Evolutionary conservation across 2,888 invertebrate species (phyloP).

Genomic region (Leptinotarsa peninsularis): DNA sequence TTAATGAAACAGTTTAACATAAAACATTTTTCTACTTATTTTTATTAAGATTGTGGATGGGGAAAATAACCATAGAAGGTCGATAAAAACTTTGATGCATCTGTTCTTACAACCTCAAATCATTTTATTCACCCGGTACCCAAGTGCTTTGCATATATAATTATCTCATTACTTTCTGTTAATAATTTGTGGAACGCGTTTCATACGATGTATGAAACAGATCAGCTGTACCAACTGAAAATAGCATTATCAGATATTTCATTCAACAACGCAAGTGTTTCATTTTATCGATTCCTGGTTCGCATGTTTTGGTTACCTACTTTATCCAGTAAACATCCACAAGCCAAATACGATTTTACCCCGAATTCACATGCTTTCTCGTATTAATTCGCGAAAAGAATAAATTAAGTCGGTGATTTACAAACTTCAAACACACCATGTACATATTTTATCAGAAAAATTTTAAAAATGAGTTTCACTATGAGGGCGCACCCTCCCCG

Average conservation of each 20-base stretch:
- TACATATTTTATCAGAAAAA: conserved; percentile 1
- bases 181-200: no score
- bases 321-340: conserved; percentile 17
- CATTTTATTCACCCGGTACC: no score
- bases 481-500: conserved; percentile 50
- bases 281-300: conserved; percentile 15
- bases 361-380: not conserved
- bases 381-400: not conserved
- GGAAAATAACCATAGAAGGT: no score
- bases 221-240: not conserved
- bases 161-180: no score
- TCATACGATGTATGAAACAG: no score
- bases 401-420: not conserved
- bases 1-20: no score
- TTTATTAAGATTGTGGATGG: no score
- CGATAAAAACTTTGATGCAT: no score
- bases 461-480: not conserved
- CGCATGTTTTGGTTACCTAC: not conserved
- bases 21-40: no score
- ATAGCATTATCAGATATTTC: not conserved
- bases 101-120: no score
- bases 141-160: no score
- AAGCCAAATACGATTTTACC: not conserved
- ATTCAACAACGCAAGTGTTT: conserved; percentile 1
- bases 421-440: not conserved